Evolutionary conservation across 2,113 vertebrate genomes (phyloP), one percentile per base, ranked within the genome.

Genomic region (Nestor notabilis): DNA sequence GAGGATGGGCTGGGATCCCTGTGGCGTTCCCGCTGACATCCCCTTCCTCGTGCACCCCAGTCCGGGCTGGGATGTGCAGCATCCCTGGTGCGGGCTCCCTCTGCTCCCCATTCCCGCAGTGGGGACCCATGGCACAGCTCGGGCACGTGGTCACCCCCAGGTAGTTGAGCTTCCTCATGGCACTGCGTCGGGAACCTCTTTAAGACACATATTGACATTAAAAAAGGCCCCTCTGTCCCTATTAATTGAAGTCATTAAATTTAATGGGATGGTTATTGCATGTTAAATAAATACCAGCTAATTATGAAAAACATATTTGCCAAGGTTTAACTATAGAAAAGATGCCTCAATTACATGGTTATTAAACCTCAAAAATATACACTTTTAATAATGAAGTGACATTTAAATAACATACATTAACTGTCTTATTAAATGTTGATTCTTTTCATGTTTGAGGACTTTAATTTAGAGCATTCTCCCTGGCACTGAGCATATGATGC

Each of bases 301-400:
- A 98, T 98, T 97, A 98, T 96, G 97, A 97, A 98, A 97, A 98
- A 93, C 96, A 82, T 97, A 97, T 97, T 98, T 98, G 96, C 97
- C 89, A 89, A 98, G 95, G 96, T 98, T 97, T 97, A 97, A 97
- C 98, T 97, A 84, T 97, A 97, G 95, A 97, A 97, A 91, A 82
- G 93, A 97, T 97, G 97, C 97, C 82, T 97, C 97, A 97, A 98
- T 98, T 98, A 98, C 97, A 96, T 93, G 95, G 96, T 97, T 97
- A 97, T 98, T 98, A 97, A 97, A 96, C 96, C 97, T 98, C 96
- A 97, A 96, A 98, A 97, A 87, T 96, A 97, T 93, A 95, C 93
- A 85, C 82, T 96, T 97, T 83, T 85, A 82, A 89, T 95, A 95
- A 95, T 91, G 95, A 97, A 97, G 94, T 96, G 89, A 96, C 95